A percentile compares a stretch with the other conserved stretches of the same genome.
Evolutionary conservation across 2,888 invertebrate genomes (phyloP).

Genomic region (Andrena hattorfiana): DNA sequence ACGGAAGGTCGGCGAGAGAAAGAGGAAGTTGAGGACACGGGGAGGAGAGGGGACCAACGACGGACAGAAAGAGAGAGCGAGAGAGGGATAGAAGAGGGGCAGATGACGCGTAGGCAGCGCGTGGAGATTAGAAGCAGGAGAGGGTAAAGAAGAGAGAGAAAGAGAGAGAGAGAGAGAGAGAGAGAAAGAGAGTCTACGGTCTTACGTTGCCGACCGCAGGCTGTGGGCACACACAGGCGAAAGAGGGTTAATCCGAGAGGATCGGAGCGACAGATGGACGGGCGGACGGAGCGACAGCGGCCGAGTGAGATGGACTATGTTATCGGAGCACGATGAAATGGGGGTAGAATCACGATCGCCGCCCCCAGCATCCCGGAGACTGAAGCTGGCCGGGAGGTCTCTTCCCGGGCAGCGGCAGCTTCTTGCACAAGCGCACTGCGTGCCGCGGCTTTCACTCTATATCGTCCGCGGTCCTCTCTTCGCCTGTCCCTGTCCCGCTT

Average conservation of each 20-base stretch:
- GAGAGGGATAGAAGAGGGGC: neutral
- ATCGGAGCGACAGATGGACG: conserved; percentile 36
- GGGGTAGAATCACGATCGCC: conserved; percentile 83
- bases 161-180: conserved; percentile 24
- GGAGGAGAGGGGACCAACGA: conserved; percentile 9
- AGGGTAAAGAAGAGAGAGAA: conserved; percentile 44
- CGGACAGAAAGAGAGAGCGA: neutral
- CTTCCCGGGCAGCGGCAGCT: conserved; percentile 84
- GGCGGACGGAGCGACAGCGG: conserved; percentile 57
- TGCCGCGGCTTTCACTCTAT: conserved; percentile 54
- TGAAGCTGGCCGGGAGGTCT: conserved; percentile 83
- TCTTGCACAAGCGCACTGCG: conserved; percentile 84
- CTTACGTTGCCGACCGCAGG: conserved; percentile 25
- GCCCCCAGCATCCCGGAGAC: conserved; percentile 85
- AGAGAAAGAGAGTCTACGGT: conserved; percentile 43
- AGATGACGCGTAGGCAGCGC: conserved; percentile 10
- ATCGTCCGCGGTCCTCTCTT: conserved; percentile 29
- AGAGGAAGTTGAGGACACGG: conserved; percentile 36
- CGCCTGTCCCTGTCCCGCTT: conserved; percentile 44
- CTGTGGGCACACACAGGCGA: conserved; percentile 13
- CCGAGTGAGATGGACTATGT: conserved; percentile 71
- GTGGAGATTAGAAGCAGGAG: conserved; percentile 21
- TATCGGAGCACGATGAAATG: conserved; percentile 79
- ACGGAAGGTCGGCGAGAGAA: conserved; percentile 48
- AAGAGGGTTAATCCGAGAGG: conserved; percentile 54